Conservation (phyloP, 2,797 vertebrate species). For the Epinephelus coioides region DNA sequence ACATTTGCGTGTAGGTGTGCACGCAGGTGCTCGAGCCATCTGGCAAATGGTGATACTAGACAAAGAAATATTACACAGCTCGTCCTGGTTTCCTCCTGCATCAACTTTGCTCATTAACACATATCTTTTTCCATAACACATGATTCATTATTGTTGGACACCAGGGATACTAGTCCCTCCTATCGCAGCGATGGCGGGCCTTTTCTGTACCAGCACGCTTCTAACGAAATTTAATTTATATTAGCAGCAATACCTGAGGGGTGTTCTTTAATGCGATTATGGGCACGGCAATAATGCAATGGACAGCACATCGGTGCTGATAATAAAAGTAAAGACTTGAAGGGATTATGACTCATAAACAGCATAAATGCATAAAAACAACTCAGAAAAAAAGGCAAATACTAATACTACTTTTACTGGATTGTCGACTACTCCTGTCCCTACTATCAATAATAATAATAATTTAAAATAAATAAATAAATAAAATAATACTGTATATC, state of each 20-base stretch:
- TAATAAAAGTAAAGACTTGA: conserved; percentile 24
- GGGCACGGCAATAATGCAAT: conserved; percentile 29
- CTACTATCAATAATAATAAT: neutral
- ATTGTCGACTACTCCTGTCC: neutral
- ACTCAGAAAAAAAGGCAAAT: neutral
- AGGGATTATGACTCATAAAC: conserved; percentile 21
- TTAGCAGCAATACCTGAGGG: conserved; percentile 47
- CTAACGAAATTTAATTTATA: conserved; percentile 46
- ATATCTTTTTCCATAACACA: conserved; percentile 47
- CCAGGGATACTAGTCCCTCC: conserved; percentile 15
- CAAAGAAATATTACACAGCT: conserved; percentile 47
- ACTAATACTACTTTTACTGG: neutral
- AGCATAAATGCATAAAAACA: neutral
- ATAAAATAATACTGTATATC: neutral
- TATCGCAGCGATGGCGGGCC: conserved; percentile 29
- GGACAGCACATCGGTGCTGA: conserved; percentile 37
- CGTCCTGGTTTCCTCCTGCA: conserved; percentile 37
- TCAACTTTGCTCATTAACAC: conserved; percentile 51
- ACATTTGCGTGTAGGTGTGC: conserved; percentile 32
- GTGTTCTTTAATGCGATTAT: conserved; percentile 54
- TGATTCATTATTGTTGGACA: conserved; percentile 46
- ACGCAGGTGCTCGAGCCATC: conserved; percentile 50
- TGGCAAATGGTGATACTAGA: conserved; percentile 46
- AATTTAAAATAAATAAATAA: too few relatives aligned
- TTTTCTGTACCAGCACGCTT: conserved; percentile 35